These are phyloP conservation scores for Hypena proboscidalis DNA, from an alignment of 2,888 invertebrate species.

Conservation along the genomic window DNA sequence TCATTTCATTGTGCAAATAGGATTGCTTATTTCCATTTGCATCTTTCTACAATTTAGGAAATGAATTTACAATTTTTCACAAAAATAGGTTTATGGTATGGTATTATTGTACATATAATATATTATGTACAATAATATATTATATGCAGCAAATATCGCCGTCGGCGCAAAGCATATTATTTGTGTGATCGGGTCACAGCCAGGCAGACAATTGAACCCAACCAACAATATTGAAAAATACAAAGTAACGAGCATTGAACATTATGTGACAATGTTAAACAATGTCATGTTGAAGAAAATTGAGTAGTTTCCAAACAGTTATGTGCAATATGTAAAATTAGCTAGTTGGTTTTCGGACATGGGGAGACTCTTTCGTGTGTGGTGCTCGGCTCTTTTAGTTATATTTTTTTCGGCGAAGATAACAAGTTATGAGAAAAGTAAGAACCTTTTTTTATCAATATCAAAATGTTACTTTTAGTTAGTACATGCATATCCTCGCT, in stretches of 20 bases:
- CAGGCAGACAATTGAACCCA: slow-evolving; percentile 4
- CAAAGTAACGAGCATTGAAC: slow-evolving; percentile 12
- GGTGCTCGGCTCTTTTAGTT: slow-evolving; percentile 10
- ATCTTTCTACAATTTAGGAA: too few species aligned
- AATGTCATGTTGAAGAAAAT: slow-evolving; percentile 27
- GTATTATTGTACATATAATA: too few species aligned
- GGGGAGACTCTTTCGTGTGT: slow-evolving; percentile 26
- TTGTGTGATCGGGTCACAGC: too few species aligned
- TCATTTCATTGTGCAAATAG: too few species aligned
- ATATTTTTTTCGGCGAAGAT: slow-evolving; percentile 13
- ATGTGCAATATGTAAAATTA: slow-evolving; percentile 6
- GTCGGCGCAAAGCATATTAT: too few species aligned
- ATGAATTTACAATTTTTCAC: too few species aligned
- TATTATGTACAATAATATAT: too few species aligned
- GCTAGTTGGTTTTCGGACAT: slow-evolving; percentile 29
- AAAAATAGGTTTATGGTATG: too few species aligned
- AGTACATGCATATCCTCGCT: too few species aligned
- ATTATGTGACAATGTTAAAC: slow-evolving; percentile 28
- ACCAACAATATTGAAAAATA: slow-evolving; percentile 35
- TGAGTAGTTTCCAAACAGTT: slow-evolving; percentile 24
- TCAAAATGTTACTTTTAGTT: too few species aligned
- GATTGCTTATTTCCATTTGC: too few species aligned
- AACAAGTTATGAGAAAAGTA: slow-evolving; percentile 41
- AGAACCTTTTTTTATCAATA: slow-evolving; percentile 10
- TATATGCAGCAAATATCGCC: too few species aligned